phyloP scores from a whole-genome alignment of 2,888 invertebrate species.

The Patella depressa region DNA sequence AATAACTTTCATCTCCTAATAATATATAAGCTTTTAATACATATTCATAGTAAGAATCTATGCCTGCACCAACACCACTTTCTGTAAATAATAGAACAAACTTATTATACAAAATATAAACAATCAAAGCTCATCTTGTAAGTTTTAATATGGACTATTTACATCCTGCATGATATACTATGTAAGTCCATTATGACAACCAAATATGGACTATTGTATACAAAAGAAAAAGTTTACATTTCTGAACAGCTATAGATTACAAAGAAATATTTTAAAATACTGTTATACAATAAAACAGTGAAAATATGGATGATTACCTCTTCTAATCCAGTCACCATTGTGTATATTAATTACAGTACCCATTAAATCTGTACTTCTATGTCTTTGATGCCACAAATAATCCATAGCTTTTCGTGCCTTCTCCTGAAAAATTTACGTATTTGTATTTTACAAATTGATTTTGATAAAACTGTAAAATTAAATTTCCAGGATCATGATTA shows the following conservation, averaged over 20 bases:
- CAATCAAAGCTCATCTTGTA: not conserved
- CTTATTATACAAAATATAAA: not conserved
- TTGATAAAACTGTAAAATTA: no score
- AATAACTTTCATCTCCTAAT: conserved; percentile 89
- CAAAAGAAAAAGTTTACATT: no score
- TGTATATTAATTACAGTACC: conserved; percentile 98
- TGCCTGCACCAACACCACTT: conserved; percentile 98
- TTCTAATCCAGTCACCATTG: conserved; percentile 96
- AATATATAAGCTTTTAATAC: conserved; percentile 97
- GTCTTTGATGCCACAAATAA: conserved; percentile 93
- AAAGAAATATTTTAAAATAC: no score
- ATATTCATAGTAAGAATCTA: conserved; percentile 99
- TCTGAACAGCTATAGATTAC: no score
- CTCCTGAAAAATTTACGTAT: conserved; percentile 73
- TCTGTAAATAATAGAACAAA: conserved; percentile 74
- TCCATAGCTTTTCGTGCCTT: conserved; percentile 98
- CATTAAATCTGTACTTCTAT: conserved; percentile 92
- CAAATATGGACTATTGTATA: no score
- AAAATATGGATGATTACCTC: conserved; percentile 71
- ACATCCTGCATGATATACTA: no score
- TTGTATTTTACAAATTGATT: no score
- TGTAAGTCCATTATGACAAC: no score
- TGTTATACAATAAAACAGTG: no score
- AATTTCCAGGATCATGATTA: no score
- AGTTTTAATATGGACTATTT: no score